These are phyloP conservation scores for Lamellibrachia luymesi DNA, from an alignment of 1,140 invertebrate species.

Conservation along the genomic window DNA sequence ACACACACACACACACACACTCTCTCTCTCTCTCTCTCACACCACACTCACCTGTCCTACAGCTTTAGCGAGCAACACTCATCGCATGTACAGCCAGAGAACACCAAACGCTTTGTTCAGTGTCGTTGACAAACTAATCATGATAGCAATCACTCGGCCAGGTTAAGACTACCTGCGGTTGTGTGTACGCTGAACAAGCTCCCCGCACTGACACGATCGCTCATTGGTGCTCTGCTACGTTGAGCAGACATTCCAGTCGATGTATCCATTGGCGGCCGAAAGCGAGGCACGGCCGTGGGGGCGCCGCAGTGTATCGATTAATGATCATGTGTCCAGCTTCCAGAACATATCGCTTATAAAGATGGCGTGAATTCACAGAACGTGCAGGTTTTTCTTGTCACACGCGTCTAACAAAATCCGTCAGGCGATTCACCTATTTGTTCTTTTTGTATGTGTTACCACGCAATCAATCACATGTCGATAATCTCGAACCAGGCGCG, in stretches of 20 bases:
- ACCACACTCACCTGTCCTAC: neutral
- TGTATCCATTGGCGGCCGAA: neutral
- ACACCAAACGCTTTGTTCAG: neutral
- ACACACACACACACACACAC: too few relatives aligned
- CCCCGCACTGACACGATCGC: neutral
- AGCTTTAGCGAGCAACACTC: neutral
- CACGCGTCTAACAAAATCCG: neutral
- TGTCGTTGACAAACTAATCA: neutral
- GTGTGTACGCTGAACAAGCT: neutral
- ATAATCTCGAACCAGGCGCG: neutral
- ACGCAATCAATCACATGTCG: neutral
- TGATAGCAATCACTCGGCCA: neutral
- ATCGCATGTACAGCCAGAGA: neutral
- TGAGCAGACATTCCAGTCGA: neutral
- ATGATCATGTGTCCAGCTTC: neutral
- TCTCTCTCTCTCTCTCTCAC: too few relatives aligned
- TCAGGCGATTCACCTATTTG: neutral
- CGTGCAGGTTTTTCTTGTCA: neutral
- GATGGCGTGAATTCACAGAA: neutral
- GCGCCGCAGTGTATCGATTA: neutral
- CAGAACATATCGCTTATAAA: neutral
- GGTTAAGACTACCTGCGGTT: neutral
- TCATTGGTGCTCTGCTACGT: neutral
- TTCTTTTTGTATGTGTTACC: neutral
- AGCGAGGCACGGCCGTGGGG: neutral